These are phyloP conservation scores for Dicaeum eximium DNA, from an alignment of 2,113 vertebrate genomes.

Conservation along the genomic window DNA sequence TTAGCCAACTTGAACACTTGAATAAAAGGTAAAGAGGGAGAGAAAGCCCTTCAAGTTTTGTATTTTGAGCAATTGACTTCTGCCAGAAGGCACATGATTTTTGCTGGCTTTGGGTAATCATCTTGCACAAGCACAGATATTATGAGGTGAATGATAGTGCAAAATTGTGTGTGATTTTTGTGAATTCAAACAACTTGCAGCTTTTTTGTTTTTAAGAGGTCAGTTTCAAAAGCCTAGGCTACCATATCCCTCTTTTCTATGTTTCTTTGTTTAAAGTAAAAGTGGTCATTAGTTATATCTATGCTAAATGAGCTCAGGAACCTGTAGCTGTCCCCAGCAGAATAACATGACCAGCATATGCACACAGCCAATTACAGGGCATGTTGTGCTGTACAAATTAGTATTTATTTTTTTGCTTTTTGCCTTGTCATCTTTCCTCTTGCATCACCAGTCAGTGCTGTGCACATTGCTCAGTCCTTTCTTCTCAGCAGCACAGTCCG, in stretches of 20 bases:
- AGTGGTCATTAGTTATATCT: neutral
- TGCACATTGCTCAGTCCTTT: neutral
- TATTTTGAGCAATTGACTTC: neutral
- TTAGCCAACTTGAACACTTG: neutral
- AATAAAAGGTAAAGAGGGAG: neutral
- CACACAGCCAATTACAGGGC: neutral
- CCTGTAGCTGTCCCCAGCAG: neutral
- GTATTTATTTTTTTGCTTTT: neutral
- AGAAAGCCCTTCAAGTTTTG: neutral
- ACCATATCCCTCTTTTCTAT: fast-evolving
- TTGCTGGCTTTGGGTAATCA: neutral
- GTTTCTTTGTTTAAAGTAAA: neutral
- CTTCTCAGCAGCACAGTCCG: neutral
- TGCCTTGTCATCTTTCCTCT: neutral
- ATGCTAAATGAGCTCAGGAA: neutral
- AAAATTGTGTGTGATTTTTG: neutral
- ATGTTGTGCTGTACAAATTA: neutral
- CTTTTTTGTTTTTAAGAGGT: neutral
- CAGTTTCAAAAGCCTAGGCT: neutral
- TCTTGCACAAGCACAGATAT: neutral
- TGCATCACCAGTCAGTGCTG: neutral
- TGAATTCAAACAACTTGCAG: neutral
- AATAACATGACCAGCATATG: neutral
- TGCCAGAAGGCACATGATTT: neutral
- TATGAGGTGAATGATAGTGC: neutral